These are phyloP conservation scores for Loxodonta africana DNA, from an alignment of 2,113 vertebrate genomes.

Conservation along the genomic window DNA sequence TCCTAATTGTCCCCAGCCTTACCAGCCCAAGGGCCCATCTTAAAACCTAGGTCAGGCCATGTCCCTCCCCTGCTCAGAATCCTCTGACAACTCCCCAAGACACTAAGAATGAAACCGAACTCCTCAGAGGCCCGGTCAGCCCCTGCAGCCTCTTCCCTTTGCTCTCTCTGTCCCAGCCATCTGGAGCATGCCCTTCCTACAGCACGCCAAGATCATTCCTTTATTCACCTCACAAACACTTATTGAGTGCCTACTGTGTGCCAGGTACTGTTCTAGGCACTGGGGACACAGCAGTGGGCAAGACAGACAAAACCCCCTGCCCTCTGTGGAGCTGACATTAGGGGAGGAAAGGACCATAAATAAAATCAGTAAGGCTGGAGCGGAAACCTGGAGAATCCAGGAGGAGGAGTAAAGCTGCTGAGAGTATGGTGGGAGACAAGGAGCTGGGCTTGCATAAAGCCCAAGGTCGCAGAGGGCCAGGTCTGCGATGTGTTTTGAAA, in stretches of 20 bases:
- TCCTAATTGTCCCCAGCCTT: neutral
- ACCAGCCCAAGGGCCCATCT: neutral
- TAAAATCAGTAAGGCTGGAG: neutral
- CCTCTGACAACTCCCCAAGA: no score
- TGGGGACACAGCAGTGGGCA: neutral
- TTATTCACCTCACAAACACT: neutral
- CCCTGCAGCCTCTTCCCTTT: neutral
- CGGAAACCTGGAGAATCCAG: neutral
- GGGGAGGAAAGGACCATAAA: neutral
- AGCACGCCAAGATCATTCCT: neutral
- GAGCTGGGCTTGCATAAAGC: neutral
- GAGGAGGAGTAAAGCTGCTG: neutral
- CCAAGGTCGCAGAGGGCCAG: neutral
- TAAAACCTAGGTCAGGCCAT: conserved; percentile 6
- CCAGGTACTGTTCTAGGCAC: neutral
- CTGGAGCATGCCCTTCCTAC: neutral
- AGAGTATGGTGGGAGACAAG: neutral
- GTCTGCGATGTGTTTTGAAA: neutral
- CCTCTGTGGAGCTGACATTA: neutral
- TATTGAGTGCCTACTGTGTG: neutral
- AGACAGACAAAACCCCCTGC: neutral
- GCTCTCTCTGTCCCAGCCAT: neutral
- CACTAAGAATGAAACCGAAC: neutral
- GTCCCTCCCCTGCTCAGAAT: neutral
- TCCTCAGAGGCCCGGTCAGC: neutral